phyloP scores from a whole-genome alignment of 2,888 invertebrate genomes.

The Tribolium freemani region DNA sequence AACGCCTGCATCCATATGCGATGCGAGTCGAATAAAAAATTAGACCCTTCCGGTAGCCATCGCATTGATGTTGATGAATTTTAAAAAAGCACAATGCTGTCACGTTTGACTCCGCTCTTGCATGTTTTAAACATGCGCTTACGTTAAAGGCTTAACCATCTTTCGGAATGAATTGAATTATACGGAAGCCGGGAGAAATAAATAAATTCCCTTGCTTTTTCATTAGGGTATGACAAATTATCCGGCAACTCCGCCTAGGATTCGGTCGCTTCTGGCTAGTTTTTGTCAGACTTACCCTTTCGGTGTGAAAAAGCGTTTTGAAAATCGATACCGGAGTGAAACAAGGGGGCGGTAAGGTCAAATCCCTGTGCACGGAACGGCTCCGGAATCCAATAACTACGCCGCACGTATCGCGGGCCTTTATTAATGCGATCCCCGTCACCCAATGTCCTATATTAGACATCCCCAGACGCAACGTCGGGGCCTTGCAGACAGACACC shows the following conservation, averaged over 20 bases:
- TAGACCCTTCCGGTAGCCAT: conserved; percentile 53
- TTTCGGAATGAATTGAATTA: conserved; percentile 9
- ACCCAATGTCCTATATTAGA: conserved; percentile 59
- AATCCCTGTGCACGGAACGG: conserved; percentile 50
- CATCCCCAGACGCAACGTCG: conserved; percentile 49
- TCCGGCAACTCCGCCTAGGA: conserved; percentile 32
- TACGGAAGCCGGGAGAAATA: neutral
- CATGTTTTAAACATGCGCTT: conserved; percentile 43
- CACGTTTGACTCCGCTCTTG: conserved; percentile 37
- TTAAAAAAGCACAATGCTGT: conserved; percentile 46
- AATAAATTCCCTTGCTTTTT: conserved; percentile 10
- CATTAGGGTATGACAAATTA: conserved; percentile 34
- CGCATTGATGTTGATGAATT: conserved; percentile 52
- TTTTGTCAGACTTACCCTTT: conserved; percentile 45
- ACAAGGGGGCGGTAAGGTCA: conserved; percentile 45
- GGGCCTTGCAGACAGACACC: conserved; percentile 39
- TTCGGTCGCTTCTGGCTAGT: conserved; percentile 29
- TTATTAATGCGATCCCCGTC: conserved; percentile 60
- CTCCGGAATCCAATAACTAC: conserved; percentile 58
- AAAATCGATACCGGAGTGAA: conserved; percentile 48
- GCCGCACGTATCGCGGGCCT: conserved; percentile 58
- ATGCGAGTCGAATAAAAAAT: conserved; percentile 54
- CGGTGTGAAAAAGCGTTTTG: conserved; percentile 47
- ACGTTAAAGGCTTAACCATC: conserved; percentile 15
- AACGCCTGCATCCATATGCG: conserved; percentile 51